Evolutionary conservation across 2,797 vertebrate species (phyloP), one percentile per base, ranked within the genome.

Genomic region (Dendrocincla tyrannina): DNA sequence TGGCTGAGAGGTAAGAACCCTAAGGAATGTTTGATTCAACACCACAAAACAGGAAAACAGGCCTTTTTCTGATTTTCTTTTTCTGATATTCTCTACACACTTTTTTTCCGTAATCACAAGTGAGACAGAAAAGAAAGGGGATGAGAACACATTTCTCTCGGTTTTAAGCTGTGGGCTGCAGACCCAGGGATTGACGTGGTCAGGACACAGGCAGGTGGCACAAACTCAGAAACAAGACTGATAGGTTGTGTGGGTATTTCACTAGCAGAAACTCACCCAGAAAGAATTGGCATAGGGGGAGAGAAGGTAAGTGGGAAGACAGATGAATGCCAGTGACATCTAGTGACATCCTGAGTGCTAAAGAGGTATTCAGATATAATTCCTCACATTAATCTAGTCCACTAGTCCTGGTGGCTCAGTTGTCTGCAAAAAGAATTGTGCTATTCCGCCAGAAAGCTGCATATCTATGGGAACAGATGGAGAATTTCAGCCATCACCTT

Each of bases 401-500:
- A 69, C 18, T 76, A 59, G 17, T 33, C 64, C 50, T 81, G 56
- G 50, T 41, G 25, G 55, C 50, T 76, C 42, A 73, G 32, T 19
- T 84, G 46, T 39, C 59, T 64, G 35, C 41, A 88, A 41, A 73
- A 81, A 64, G 28, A 88, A 56, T 59, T 77, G 35, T 37, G 49
- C 49, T 83, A 13, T 44, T 32, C 49, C 84, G 44, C 50, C 91
- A 92, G 50, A 85, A 91, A 92, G 67, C 53, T 76, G 55, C 18
- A 47, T 55, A 53, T 83, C 69, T 86, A 25, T 55, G 50, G 52
- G 47, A 94, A 85, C 33, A 85, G 19, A 77, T n/a, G 33, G 67
- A 88, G 70, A 83, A 76, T 52, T 93, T 90, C 89, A 92, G 60
- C 56, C 44, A 60, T 52, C 83, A 78, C 73, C 79, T 92, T 92